These are phyloP conservation scores for Amphibalanus amphitrite DNA, from an alignment of 1,140 invertebrate species.

Conservation along the genomic window DNA sequence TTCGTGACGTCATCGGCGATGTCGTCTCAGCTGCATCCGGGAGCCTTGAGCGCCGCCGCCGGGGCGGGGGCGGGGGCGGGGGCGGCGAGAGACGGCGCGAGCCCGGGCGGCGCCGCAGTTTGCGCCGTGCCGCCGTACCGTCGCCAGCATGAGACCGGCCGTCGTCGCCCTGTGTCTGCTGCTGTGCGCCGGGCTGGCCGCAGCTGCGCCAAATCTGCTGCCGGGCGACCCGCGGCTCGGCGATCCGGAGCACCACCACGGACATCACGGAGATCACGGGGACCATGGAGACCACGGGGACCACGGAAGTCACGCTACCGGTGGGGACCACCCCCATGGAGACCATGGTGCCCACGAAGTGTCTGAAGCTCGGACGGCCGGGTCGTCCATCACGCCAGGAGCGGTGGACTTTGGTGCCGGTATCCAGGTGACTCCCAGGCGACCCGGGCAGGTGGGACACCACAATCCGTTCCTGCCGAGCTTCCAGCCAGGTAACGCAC, in stretches of 20 bases:
- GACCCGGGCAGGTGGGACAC: not conserved
- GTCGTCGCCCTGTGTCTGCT: not conserved
- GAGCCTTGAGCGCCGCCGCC: not conserved
- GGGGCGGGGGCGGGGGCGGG: too few relatives aligned
- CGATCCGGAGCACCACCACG: not conserved
- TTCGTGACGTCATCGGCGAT: too few relatives aligned
- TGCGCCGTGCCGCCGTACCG: too few relatives aligned
- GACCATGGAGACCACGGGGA: too few relatives aligned
- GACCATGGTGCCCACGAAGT: too few relatives aligned
- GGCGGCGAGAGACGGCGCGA: too few relatives aligned
- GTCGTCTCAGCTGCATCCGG: not conserved
- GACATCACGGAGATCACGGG: too few relatives aligned
- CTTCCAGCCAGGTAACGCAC: not conserved
- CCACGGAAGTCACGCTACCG: too few relatives aligned
- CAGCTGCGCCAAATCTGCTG: not conserved
- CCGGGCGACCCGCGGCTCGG: not conserved
- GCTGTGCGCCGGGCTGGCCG: not conserved
- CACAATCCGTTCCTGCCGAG: not conserved
- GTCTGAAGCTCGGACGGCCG: not conserved
- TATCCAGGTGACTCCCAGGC: not conserved
- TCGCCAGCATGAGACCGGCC: not conserved
- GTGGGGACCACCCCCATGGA: too few relatives aligned
- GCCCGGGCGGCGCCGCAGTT: not conserved
- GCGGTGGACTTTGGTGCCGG: not conserved
- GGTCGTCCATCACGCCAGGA: not conserved